Evolutionary conservation across 2,888 invertebrate genomes (phyloP), one percentile per base, ranked within the genome.

Genomic region (Xylota sylvarum): DNA sequence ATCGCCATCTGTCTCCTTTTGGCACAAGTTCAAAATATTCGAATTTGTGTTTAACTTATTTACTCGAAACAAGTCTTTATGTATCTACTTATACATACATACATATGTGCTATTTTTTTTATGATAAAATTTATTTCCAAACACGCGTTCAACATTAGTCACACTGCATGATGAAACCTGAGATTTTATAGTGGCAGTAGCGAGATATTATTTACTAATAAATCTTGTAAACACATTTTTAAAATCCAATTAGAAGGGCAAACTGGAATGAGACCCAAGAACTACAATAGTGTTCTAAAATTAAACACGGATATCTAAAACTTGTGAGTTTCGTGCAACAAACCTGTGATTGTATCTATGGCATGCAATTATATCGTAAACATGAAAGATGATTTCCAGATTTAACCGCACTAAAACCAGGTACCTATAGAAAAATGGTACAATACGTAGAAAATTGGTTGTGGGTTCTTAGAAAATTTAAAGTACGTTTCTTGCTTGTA

Each of bases 331-430:
- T 40, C 40, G n/a, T 40, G 48, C 10, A 19, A n/a, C 6, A 19
- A 27, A 52, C 9, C 23, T 27, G 27, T 27, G 52, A 52, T 27
- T 4, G 9, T 14, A 19, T 52, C 23, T 52, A 12, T 55, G 12
- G 7, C 55, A 30, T 55, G 55, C 30, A 55, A 55, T 55, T 14
- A 55, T 12, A 55, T 55, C 55, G 55, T 55, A 55, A 55, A 32
- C 4, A 23, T 10, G 10, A 50, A 50, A 50, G 17, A 50, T 27
- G 55, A 50, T 50, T 50, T 50, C 9, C 19, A 48, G 48, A 48
- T 19, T 48, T 2, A 50, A 10, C 50, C 10, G 23, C 4, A 9
- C 0, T 23, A 50, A 23, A 50, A 10, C 1, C 23, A 50, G 50
- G 50, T 50, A 19, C n/a, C n/a, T 4, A 46, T 14, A 7, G 1